Evolutionary conservation across 2,113 vertebrate genomes (phyloP), one percentile per base, ranked within the genome.

Genomic region (Taxidea taxus): DNA sequence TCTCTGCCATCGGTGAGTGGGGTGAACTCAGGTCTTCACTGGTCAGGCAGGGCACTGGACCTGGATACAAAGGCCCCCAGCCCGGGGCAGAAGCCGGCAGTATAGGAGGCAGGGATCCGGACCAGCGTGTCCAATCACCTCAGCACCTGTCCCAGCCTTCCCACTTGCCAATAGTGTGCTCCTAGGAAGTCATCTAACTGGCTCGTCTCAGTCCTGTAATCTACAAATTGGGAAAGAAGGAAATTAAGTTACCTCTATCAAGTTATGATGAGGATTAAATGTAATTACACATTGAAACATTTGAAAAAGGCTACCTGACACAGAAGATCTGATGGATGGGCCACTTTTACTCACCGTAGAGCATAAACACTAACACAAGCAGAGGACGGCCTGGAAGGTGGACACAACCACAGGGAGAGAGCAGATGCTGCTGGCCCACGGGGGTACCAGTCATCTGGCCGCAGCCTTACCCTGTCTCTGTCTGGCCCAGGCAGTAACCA

Each of bases 191-290:
- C 54, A 56, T 70, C 93, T 37, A 44, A 51, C 44, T 84, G 77
- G 21, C 42, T 37, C 49, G 15, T 27, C 91, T 96, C 60, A 75
- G 34, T 77, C n/a, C 14, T 88, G 56, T 37, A 47, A 74, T 94
- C 54, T 70, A 6, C 39, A 80, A 96, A 86, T 66, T 44, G 94
- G 74, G 91, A 87, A 66, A 62, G 60, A 83, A 86, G 84, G 47
- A 90, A 86, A 91, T 85, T 49, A 49, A 51, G 42, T 66, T 9
- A 70, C 1, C 21, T 64, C 23, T 47, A 29, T 54, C 58, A 60
- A 42, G 29, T 68, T 56, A 62, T 16, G 49, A 7, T 12, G 29
- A 60, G 9, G 51, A 20, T 8, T 34, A 25, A 83, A 37, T 29
- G 9, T 37, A 47, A 90, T 58, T 47, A 39, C 39, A 84, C 21